Conservation (phyloP, 1,140 invertebrate species). For the Brachionus calyciflorus region DNA sequence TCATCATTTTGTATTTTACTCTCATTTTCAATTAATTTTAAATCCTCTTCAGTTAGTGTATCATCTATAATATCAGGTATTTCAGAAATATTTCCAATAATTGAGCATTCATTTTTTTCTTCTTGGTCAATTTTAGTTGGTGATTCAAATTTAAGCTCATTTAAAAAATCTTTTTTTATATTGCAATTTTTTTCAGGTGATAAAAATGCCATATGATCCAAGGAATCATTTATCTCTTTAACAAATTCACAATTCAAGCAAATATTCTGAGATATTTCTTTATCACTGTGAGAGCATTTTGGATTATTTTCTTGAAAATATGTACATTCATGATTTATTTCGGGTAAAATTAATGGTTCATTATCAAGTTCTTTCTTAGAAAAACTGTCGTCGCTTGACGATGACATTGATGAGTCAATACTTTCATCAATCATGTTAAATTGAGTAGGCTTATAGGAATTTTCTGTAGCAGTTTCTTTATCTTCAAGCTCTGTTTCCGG, state of each 20-base stretch:
- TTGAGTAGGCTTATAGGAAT: neutral
- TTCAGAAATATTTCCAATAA: too few species aligned
- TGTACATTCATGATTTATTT: neutral
- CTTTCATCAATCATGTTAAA: neutral
- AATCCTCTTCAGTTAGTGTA: neutral
- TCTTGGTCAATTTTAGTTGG: neutral
- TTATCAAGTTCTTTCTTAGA: neutral
- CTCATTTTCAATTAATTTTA: too few species aligned
- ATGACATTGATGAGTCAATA: neutral
- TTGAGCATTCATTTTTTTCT: neutral
- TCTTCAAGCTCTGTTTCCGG: neutral
- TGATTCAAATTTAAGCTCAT: neutral
- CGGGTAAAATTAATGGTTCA: neutral
- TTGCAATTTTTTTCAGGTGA: neutral
- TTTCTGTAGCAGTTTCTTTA: too few species aligned
- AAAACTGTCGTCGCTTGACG: slow-evolving; percentile 17
- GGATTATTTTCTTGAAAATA: neutral
- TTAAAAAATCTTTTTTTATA: neutral
- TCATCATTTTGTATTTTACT: neutral
- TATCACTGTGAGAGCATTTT: neutral
- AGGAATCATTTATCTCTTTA: slow-evolving; percentile 16
- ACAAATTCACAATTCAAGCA: slow-evolving; percentile 35
- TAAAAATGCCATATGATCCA: slow-evolving; percentile 41
- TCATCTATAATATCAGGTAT: slow-evolving; percentile 20
- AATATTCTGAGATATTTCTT: neutral